phyloP scores from a whole-genome alignment of 2,888 invertebrate species.

The Drosophila atroscutellata region DNA sequence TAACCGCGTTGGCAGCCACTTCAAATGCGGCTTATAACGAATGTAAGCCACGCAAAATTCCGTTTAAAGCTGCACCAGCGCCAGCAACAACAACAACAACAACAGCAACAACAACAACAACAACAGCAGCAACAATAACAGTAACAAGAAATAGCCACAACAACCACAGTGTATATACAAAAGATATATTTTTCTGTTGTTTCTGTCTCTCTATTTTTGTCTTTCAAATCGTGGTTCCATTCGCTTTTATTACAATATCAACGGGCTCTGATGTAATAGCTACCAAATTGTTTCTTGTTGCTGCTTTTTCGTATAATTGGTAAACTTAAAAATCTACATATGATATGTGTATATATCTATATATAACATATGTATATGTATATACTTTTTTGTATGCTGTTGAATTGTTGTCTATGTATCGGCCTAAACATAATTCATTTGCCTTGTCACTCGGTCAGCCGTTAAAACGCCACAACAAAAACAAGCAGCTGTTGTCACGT shows the following conservation, averaged over 20 bases:
- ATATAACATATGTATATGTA: constrained; percentile 17
- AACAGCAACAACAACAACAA: neutral
- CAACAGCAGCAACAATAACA: neutral
- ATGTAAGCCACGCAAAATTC: constrained; percentile 65
- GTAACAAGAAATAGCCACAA: neutral
- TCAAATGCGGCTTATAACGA: constrained; percentile 44
- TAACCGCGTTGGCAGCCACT: constrained; percentile 29
- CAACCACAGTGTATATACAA: constrained; percentile 19
- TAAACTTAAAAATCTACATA: constrained; percentile 66
- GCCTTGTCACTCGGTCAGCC: constrained; percentile 58
- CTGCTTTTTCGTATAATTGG: constrained; percentile 60
- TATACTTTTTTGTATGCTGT: constrained; percentile 1
- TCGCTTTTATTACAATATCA: constrained; percentile 70
- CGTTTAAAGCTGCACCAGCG: constrained; percentile 48
- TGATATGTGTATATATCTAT: constrained; percentile 43
- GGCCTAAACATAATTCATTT: constrained; percentile 53
- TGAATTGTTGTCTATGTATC: constrained; percentile 26
- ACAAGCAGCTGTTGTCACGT: constrained; percentile 36
- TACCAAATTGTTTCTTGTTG: constrained; percentile 42
- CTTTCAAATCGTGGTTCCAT: constrained; percentile 54
- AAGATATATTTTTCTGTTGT: constrained; percentile 36
- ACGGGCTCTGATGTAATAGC: constrained; percentile 63
- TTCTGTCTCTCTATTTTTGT: constrained; percentile 28
- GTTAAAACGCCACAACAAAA: constrained; percentile 35
- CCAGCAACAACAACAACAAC: constrained; percentile 7